Evolutionary conservation across 37 sponge, comb jelly and placozoan species (phyloP).

Genomic region (Crambe crambe): DNA sequence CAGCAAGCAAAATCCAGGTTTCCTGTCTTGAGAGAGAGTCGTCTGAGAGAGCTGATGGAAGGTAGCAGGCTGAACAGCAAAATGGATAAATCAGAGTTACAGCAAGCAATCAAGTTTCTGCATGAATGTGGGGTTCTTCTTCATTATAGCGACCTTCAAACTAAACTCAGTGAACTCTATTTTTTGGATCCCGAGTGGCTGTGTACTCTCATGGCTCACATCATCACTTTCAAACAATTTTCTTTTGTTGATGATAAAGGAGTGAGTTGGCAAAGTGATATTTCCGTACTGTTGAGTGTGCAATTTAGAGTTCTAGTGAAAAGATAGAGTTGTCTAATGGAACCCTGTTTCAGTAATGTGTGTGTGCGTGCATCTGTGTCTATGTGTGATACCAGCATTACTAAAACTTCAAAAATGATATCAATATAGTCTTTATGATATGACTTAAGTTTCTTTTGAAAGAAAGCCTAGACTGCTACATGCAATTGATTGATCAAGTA

Average conservation of each 20-base stretch:
- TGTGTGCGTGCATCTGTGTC: too few species aligned
- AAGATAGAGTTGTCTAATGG: too few species aligned
- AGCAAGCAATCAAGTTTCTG: slow-evolving; percentile 75
- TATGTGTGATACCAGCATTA: too few species aligned
- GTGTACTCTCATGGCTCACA: slow-evolving; percentile 73
- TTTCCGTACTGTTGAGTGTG: too few species aligned
- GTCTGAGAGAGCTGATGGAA: slow-evolving; percentile 49
- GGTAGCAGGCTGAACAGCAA: slow-evolving; percentile 11
- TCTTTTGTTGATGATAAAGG: slow-evolving; percentile 31
- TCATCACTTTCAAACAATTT: slow-evolving; percentile 75
- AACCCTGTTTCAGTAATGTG: too few species aligned
- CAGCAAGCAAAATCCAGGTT: slow-evolving; percentile 8
- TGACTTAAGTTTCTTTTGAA: too few species aligned
- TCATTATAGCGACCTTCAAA: slow-evolving; percentile 73
- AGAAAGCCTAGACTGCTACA: too few species aligned
- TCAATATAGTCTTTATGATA: too few species aligned
- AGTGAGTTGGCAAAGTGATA: slow-evolving; percentile 30
- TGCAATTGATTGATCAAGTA: too few species aligned
- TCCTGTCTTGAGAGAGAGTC: slow-evolving; percentile 18
- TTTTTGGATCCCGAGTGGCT: slow-evolving; percentile 90
- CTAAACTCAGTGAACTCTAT: slow-evolving; percentile 74
- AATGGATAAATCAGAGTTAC: slow-evolving; percentile 39
- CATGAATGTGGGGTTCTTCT: slow-evolving; percentile 84
- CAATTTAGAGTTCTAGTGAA: too few species aligned
- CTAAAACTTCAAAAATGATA: too few species aligned